phyloP scores from a whole-genome alignment of 2,113 vertebrate genomes.

The Platysteira castanea region DNA sequence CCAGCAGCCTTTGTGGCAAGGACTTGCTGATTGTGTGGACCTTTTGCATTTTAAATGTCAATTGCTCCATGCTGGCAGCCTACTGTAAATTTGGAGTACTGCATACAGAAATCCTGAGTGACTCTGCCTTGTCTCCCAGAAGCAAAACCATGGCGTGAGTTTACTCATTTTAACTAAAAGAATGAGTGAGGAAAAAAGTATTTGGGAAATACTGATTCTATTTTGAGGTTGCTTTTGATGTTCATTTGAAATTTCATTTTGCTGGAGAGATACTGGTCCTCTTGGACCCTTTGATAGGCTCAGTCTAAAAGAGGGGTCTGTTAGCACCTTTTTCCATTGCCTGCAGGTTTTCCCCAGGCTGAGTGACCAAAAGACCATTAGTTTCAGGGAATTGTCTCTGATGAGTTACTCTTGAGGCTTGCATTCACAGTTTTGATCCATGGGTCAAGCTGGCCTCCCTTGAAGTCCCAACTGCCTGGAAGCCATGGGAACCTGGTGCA shows the following conservation, averaged over 20 bases:
- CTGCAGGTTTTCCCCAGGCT: not conserved
- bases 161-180: not conserved
- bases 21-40: not conserved
- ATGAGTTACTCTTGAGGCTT: not conserved
- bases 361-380: not conserved
- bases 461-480: not conserved
- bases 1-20: not conserved
- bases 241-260: not conserved
- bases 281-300: not conserved
- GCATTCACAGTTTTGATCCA: not conserved
- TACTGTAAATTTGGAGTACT: not conserved
- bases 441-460: not conserved
- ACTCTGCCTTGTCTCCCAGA: not conserved
- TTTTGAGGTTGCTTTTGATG: not conserved
- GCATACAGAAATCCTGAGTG: not conserved
- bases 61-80: not conserved
- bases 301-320: not conserved
- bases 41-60: not conserved
- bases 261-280: not conserved
- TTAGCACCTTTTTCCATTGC: not conserved
- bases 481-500: not conserved
- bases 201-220: not conserved
- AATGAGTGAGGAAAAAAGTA: accelerated
- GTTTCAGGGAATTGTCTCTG: not conserved
- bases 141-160: not conserved